Evolutionary conservation across 2,888 invertebrate species (phyloP), one percentile per base, ranked within the genome.

Genomic region (Fragum whitleyi): DNA sequence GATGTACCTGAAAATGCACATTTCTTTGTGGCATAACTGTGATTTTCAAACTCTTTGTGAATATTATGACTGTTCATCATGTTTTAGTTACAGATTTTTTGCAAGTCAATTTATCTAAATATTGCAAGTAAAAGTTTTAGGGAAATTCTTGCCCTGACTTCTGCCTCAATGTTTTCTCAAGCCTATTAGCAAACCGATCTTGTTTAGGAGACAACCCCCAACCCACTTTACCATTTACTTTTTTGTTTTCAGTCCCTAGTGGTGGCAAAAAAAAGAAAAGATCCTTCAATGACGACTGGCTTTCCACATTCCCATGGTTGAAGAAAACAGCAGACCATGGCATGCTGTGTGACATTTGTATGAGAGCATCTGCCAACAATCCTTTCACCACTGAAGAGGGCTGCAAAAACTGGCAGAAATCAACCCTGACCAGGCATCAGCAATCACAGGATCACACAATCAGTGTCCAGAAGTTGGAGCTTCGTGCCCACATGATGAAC

Each of bases 331-430:
- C 16, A 47, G 47, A 14, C 47, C 16, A 47, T 47, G 47, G 47
- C 5, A 62, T 62, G 62, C 26, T n/a, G 2, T 62, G 62, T 11
- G 36, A 62, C 26, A 62, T 28, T 9, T 62, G 62, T 62, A 29
- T 29, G 9, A 3, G 23, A 16, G 62, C 62, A 3, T 26, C 21
- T n/a, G 36, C 32, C 29, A 21, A 29, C 5, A 62, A 62, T 29
- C 62, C 62, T 9, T 62, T 62, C 19, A 62, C 62, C 6, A 9
- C 47, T 9, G 47, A 47, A 47, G 62, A 62, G 29, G 62, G 62
- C n/a, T 62, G 62, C 19, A 29, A n/a, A 21, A 62, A 62, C 32
- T 62, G 21, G n/a, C 67, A 67, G 42, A 67, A 67, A 3, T 68
- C 65, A 6, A 65, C 65, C 2, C 39, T 65, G 2, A 23, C 42